phyloP scores from a whole-genome alignment of 1,140 invertebrate species.

The Heliconius melpomene region DNA sequence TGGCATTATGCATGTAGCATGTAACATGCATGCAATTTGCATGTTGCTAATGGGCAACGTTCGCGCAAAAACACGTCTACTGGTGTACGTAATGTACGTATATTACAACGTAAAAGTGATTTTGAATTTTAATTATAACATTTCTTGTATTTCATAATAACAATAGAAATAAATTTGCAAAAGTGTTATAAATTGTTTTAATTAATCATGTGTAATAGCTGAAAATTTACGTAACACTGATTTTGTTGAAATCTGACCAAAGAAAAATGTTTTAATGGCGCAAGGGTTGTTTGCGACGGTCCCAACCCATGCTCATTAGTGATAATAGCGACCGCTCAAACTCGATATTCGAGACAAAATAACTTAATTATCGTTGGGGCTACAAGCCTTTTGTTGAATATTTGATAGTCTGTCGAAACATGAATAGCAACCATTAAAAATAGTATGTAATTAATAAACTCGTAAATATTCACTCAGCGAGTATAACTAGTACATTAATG shows the following conservation, averaged over 20 bases:
- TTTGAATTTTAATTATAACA: not conserved
- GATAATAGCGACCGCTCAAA: slow-evolving; percentile 55
- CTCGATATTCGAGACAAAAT: slow-evolving; percentile 61
- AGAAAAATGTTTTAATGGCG: slow-evolving; percentile 35
- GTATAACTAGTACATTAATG: not conserved
- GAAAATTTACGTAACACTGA: not conserved
- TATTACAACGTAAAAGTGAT: not conserved
- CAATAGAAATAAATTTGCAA: not conserved
- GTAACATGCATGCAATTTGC: slow-evolving; percentile 51
- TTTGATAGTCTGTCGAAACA: not conserved
- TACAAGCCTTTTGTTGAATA: slow-evolving; percentile 48
- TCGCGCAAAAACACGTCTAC: slow-evolving; percentile 37
- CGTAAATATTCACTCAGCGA: not conserved
- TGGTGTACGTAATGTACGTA: not conserved
- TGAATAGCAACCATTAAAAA: not conserved
- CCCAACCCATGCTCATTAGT: slow-evolving; percentile 57
- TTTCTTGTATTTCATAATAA: not conserved
- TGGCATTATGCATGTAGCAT: slow-evolving; percentile 46
- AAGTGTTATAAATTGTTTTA: not conserved
- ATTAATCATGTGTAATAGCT: not conserved
- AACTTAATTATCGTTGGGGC: slow-evolving; percentile 62
- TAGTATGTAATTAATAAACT: not conserved
- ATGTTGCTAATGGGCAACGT: slow-evolving; percentile 38
- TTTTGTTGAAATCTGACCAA: not conserved
- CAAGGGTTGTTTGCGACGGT: slow-evolving; percentile 32